phyloP scores from a whole-genome alignment of 2,797 vertebrate genomes.

The Falco rusticolus region DNA sequence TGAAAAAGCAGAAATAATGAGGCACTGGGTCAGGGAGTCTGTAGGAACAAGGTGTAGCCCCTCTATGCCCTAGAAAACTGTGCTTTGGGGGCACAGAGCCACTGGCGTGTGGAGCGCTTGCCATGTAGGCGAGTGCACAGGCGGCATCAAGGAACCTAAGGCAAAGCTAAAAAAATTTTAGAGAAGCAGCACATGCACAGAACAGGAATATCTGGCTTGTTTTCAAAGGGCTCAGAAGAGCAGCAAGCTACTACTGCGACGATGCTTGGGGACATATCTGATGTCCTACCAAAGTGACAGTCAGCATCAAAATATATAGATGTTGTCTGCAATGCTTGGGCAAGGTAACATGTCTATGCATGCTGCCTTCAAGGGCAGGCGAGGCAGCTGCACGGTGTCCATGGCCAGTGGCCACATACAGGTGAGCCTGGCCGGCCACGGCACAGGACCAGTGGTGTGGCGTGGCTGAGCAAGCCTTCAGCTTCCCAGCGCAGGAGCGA shows the following conservation, averaged over 20 bases:
- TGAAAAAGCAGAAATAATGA: not conserved
- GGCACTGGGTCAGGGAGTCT: not conserved
- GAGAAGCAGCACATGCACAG: not conserved
- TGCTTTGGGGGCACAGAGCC: not conserved
- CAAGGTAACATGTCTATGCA: not conserved
- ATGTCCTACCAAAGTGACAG: not conserved
- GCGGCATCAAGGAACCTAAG: not conserved
- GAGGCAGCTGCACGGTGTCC: accelerated
- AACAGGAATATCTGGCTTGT: not conserved
- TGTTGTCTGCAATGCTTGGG: not conserved
- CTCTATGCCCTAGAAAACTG: not conserved
- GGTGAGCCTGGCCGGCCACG: not conserved
- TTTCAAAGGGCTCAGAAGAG: not conserved
- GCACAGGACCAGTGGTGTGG: accelerated
- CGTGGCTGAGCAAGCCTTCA: not conserved
- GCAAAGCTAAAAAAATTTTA: not conserved
- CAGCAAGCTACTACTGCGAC: not conserved
- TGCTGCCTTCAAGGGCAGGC: not conserved
- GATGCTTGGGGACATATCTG: accelerated
- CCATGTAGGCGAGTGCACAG: not conserved
- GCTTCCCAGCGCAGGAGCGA: accelerated
- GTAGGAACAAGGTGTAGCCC: not conserved
- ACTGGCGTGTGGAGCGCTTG: accelerated
- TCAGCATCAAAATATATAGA: not conserved
- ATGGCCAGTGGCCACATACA: not conserved